Conservation (phyloP, 2,113 vertebrate genomes). For the Platichthys stellatus region DNA sequence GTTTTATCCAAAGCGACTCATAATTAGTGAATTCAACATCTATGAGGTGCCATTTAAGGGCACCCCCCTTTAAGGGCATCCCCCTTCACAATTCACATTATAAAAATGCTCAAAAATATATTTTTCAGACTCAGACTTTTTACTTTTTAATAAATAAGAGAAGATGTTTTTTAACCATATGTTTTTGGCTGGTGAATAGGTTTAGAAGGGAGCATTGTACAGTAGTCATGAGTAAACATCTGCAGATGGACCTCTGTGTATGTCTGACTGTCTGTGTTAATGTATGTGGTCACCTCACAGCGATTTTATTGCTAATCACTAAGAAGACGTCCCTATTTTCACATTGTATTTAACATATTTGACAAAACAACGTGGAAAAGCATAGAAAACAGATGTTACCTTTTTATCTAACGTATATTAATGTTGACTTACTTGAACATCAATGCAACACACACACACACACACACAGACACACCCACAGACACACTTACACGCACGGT, state of each 20-base stretch:
- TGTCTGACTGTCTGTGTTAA: background rate
- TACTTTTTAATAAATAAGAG: too few relatives aligned
- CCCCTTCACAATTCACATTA: too few relatives aligned
- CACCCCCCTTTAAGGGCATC: too few relatives aligned
- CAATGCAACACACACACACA: background rate
- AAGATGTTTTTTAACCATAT: background rate
- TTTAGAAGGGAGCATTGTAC: too few relatives aligned
- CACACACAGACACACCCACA: background rate
- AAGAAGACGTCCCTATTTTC: background rate
- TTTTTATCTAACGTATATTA: background rate
- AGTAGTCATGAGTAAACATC: background rate
- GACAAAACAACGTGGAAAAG: background rate
- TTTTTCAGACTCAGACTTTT: too few relatives aligned
- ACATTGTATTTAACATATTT: background rate
- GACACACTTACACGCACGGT: constrained; percentile 46
- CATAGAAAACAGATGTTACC: background rate
- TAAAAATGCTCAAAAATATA: too few relatives aligned
- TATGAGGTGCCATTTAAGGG: too few relatives aligned
- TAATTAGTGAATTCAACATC: too few relatives aligned
- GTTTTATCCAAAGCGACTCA: too few relatives aligned
- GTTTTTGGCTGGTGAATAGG: background rate
- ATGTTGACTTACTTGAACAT: constrained; percentile 19
- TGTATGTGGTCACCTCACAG: background rate
- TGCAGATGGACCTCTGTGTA: background rate
- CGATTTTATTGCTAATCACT: background rate